Evolutionary conservation across 2,888 invertebrate species (phyloP), one percentile per base, ranked within the genome.

Genomic region (Hecatera dysodea): DNA sequence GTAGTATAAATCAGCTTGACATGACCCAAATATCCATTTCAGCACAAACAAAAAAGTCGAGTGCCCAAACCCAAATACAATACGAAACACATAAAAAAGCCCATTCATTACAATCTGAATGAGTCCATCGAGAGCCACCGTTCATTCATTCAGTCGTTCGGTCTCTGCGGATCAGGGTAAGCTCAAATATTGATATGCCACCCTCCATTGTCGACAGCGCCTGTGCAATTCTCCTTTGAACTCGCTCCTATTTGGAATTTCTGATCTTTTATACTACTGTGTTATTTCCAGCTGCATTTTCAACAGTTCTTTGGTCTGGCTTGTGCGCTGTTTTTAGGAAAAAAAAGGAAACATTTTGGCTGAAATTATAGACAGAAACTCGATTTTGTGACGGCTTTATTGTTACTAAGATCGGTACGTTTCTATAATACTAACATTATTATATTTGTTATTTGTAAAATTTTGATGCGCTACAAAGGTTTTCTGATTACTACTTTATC

Each of bases 131-230:
- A 50, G 72, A 42, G 9, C 24, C 70, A 53, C 27, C 15, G 19
- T 22, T 66, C 44, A n/a, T 33, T 39, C 50, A 12, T 44, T 73
- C 63, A 24, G 42, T 44, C 71, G 24, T 44, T 50, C 17, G 48
- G 60, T 56, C 46, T 52, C 61, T 44, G 52, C 33, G 57, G 69
- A 65, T 81, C 70, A 67, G 63, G 39, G 68, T 48, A 48, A 72
- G 68, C 62, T 78, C 56, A 72, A 69, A 81, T 79, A 78, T 79
- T 81, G 78, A 81, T 71, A 81, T 44, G 27, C 48, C 56, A 39
- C 36, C 57, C 48, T 19, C 61, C 9, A 80, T 80, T 75, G 80
- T 76, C 33, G 50, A 19, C 59, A n/a, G 29, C 15, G 36, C 12
- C 55, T 44, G 67, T 75, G 62, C 53, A 64, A 76, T 44, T 19